Percentiles rank a stretch among this genome's conserved stretches.
phyloP scores from a whole-genome alignment of 2,888 invertebrate genomes.

The Sycophila texana region DNA sequence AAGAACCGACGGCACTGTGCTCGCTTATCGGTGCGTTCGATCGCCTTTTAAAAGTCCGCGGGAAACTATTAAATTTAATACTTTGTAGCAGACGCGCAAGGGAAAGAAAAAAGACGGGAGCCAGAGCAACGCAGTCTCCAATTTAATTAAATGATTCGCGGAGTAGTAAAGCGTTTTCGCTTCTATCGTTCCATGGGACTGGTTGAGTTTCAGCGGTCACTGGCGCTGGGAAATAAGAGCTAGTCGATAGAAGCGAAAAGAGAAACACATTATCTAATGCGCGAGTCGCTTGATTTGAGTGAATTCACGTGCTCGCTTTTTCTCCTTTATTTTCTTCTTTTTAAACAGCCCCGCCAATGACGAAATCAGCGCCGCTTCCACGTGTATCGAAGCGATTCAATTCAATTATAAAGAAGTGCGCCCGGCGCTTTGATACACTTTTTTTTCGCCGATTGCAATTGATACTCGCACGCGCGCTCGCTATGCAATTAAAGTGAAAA shows the following conservation, averaged over 20 bases:
- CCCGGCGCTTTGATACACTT: no score
- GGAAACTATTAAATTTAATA: slow-evolving; percentile 51
- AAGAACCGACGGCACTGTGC: no score
- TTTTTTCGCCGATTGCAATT: background rate
- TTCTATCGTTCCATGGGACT: slow-evolving; percentile 35
- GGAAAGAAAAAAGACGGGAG: background rate
- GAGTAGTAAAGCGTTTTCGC: slow-evolving; percentile 46
- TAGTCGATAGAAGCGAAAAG: background rate
- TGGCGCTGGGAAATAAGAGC: background rate
- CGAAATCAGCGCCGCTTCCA: background rate
- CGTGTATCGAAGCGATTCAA: background rate
- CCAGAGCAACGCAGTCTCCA: slow-evolving; percentile 16
- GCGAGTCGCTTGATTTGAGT: slow-evolving; percentile 33
- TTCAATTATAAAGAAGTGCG: background rate
- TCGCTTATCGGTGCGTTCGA: background rate
- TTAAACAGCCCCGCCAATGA: background rate
- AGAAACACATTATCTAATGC: slow-evolving; percentile 43
- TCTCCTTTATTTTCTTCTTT: background rate
- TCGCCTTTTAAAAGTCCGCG: slow-evolving; percentile 16
- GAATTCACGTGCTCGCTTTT: background rate
- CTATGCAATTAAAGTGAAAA: no score
- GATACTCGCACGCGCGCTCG: background rate
- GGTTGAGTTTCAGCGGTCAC: slow-evolving; percentile 11
- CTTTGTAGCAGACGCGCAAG: slow-evolving; percentile 21
- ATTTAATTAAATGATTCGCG: slow-evolving; percentile 47